Evolutionary conservation across 2,888 invertebrate species (phyloP).

Genomic region (Epinotia bilunana): DNA sequence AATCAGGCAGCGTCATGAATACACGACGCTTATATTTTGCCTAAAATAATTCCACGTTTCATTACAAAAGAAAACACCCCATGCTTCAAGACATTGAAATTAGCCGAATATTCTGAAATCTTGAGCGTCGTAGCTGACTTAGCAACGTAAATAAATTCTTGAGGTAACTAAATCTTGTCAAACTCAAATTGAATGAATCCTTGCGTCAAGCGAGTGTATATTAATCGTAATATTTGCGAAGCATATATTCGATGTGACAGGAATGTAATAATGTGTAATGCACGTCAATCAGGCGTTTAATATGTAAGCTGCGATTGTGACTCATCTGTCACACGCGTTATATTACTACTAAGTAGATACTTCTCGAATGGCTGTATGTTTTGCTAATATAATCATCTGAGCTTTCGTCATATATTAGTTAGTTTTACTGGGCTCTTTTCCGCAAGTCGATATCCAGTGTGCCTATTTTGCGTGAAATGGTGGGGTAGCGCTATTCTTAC

Average conservation of each 20-base stretch:
- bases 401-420: neutral
- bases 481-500: no score
- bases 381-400: neutral
- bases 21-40: neutral
- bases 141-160: conserved; percentile 54
- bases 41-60: neutral
- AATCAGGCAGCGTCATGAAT: neutral
- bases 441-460: no score
- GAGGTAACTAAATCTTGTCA: conserved; percentile 66
- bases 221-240: conserved; percentile 75
- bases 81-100: conserved; percentile 4
- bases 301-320: conserved; percentile 59
- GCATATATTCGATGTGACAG: conserved; percentile 70
- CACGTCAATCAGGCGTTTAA: conserved; percentile 73
- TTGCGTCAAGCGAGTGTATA: conserved; percentile 70
- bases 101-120: conserved; percentile 17
- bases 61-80: neutral
- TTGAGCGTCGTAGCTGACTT: conserved; percentile 4
- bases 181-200: conserved; percentile 72
- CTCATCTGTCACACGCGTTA: conserved; percentile 50
- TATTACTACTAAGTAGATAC: conserved; percentile 20
- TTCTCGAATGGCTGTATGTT: conserved; percentile 6
- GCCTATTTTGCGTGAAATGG: no score
- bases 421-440: no score
- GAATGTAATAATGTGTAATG: conserved; percentile 75